Conservation (phyloP, 2,797 vertebrate genomes). For the Catharus ustulatus region DNA sequence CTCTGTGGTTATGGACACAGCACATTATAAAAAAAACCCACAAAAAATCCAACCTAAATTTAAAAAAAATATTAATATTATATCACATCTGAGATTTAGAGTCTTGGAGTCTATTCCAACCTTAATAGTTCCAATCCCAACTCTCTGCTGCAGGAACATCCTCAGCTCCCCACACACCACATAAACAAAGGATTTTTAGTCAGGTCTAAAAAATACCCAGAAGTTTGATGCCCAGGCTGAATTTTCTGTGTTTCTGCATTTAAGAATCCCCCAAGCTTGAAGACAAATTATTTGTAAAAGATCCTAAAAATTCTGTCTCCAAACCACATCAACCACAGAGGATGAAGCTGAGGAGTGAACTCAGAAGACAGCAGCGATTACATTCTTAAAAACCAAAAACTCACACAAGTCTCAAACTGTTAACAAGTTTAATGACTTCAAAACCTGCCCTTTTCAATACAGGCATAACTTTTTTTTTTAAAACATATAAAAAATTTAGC, state of each 20-base stretch:
- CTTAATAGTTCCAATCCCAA: background rate
- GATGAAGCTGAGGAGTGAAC: background rate
- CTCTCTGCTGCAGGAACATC: background rate
- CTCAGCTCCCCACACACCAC: background rate
- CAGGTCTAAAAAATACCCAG: background rate
- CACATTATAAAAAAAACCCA: background rate
- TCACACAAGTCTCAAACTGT: background rate
- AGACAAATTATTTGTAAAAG: background rate
- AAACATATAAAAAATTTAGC: background rate
- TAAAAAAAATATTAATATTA: accelerated
- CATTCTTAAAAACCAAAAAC: background rate
- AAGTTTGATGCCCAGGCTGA: background rate
- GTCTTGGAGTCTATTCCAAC: background rate
- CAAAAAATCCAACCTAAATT: background rate
- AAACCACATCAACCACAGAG: background rate
- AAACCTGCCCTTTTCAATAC: background rate
- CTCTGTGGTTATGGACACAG: too few species aligned
- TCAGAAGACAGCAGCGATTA: background rate
- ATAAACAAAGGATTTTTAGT: accelerated
- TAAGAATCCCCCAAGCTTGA: background rate
- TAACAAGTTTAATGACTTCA: conserved; percentile 39
- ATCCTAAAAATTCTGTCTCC: background rate
- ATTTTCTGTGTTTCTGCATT: background rate
- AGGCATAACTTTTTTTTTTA: background rate
- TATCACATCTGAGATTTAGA: background rate